These are phyloP conservation scores for Thinocorus orbignyianus DNA, from an alignment of 2,113 vertebrate species.

Conservation along the genomic window DNA sequence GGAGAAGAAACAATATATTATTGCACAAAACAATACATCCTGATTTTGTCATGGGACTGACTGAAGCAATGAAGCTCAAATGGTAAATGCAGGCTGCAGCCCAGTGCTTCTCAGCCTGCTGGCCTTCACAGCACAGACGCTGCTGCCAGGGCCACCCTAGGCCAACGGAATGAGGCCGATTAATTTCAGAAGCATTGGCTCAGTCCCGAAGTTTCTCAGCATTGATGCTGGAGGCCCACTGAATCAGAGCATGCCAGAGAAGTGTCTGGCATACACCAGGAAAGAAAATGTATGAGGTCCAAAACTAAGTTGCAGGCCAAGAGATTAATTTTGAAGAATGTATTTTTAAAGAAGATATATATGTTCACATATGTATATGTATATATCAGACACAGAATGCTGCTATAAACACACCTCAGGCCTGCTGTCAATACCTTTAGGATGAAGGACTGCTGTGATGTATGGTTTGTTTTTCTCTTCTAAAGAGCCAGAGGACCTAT, in stretches of 20 bases:
- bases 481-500: neutral
- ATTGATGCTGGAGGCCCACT: neutral
- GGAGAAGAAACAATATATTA: neutral
- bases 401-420: neutral
- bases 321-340: neutral
- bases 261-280: neutral
- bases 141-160: neutral
- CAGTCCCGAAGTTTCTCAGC: neutral
- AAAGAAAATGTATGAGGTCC: neutral
- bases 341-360: neutral
- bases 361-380: neutral
- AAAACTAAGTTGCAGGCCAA: neutral
- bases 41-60: neutral
- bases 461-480: neutral
- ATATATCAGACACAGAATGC: neutral
- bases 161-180: neutral
- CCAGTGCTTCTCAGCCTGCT: neutral
- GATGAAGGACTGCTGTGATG: neutral
- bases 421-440: neutral
- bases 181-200: conserved; percentile 13
- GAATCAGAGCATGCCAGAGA: neutral
- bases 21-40: neutral
- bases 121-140: neutral
- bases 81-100: neutral
- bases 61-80: neutral